A percentile compares a stretch with the other conserved stretches of the same genome.
phyloP scores from a whole-genome alignment of 2,888 invertebrate species.

The Tenthredo amoena region DNA sequence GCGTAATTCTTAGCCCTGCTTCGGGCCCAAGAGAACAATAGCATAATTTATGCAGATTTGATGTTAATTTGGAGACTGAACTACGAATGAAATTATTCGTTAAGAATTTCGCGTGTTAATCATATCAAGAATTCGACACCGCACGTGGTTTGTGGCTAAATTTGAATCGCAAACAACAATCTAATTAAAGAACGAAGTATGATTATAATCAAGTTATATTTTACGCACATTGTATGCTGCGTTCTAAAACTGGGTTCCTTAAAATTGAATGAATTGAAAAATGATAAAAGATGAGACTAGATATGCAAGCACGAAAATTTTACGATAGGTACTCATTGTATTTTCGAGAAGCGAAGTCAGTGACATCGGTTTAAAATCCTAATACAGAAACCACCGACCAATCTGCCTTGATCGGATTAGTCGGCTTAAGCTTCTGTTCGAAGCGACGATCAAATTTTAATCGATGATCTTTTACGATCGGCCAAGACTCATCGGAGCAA shows the following conservation, averaged over 20 bases:
- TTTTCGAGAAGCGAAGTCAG: not conserved
- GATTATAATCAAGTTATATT: not conserved
- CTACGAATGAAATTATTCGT: not conserved
- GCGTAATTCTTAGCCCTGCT: not conserved
- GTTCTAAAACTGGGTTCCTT: too few species aligned
- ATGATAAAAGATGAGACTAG: not conserved
- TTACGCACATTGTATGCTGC: not conserved
- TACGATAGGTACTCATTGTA: not conserved
- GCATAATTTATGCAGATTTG: not conserved
- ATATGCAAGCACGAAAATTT: not conserved
- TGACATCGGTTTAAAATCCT: not conserved
- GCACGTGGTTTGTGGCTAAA: not conserved
- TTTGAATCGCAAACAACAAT: not conserved
- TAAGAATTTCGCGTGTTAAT: not conserved
- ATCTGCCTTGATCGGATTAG: not conserved
- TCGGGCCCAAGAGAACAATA: not conserved
- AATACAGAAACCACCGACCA: not conserved
- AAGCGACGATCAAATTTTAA: conserved; percentile 1
- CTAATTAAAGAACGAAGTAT: not conserved
- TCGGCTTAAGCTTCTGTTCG: not conserved
- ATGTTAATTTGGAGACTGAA: not conserved
- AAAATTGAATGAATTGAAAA: not conserved
- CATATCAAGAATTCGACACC: not conserved
- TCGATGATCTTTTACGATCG: not conserved
- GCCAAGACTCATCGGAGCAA: not conserved